phyloP scores from a whole-genome alignment of 2,888 invertebrate genomes.

The Linhomoeus sp. region DNA sequence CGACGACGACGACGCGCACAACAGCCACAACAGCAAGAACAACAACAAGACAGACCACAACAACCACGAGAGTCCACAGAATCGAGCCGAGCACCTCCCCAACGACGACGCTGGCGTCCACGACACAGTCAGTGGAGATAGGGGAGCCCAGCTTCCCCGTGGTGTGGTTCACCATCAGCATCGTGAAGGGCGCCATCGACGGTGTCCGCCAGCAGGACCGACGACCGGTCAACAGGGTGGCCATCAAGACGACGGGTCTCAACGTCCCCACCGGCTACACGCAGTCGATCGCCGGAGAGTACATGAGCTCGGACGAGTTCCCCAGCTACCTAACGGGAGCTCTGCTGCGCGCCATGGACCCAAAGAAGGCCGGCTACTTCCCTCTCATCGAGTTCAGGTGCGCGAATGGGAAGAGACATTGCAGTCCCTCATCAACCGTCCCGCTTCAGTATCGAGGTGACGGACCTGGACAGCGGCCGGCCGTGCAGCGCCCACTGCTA shows the following conservation, averaged over 20 bases:
- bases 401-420: background rate
- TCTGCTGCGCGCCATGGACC: constrained; percentile 4
- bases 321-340: constrained; percentile 4
- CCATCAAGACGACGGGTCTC: background rate
- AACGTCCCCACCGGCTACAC: constrained; percentile 6
- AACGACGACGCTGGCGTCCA: background rate
- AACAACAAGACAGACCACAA: background rate
- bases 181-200: constrained; percentile 2
- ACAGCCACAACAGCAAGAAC: background rate
- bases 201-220: background rate
- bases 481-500: constrained; percentile 5
- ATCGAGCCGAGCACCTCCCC: background rate
- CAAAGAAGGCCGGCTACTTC: constrained; percentile 3
- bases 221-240: background rate
- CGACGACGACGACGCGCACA: background rate
- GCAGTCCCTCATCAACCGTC: background rate
- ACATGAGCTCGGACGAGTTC: background rate
- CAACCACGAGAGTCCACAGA: background rate
- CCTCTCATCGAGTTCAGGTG: constrained; percentile 2
- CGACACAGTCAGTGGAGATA: too few species aligned
- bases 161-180: constrained; percentile 5
- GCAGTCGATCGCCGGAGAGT: background rate
- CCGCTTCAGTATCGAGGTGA: constrained; percentile 2
- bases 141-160: background rate
- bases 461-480: background rate